Percentiles rank a stretch among this genome's conserved stretches.
Evolutionary conservation across 2,888 invertebrate species (phyloP).

Genomic region (Harmothoe impar): DNA sequence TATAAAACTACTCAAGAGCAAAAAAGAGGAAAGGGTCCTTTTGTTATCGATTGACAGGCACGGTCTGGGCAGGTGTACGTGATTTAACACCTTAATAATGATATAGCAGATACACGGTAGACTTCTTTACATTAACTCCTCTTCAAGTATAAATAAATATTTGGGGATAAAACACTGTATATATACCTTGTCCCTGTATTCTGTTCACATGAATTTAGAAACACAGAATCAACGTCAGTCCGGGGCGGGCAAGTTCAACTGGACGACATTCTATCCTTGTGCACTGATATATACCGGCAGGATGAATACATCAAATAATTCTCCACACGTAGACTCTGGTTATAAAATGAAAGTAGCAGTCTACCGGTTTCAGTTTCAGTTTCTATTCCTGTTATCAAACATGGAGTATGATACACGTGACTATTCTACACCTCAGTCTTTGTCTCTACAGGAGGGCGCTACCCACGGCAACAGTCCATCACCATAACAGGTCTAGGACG

Average conservation of each 20-base stretch:
- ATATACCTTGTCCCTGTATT: not conserved
- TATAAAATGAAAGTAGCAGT: not conserved
- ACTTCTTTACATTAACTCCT: not conserved
- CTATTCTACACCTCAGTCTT: not conserved
- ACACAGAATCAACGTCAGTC: not conserved
- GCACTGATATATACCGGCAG: not conserved
- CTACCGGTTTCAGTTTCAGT: conserved; percentile 7
- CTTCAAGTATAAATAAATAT: conserved; percentile 35
- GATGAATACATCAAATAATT: not conserved
- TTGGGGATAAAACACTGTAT: not conserved
- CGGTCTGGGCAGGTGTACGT: not conserved
- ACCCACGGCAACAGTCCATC: not conserved
- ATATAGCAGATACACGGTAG: conserved; percentile 25
- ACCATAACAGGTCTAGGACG: not conserved
- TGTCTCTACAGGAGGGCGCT: not conserved
- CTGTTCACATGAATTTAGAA: not conserved
- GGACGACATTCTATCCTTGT: not conserved
- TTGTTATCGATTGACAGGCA: not conserved
- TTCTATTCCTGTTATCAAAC: not conserved
- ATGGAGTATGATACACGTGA: not conserved
- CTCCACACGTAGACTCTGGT: not conserved
- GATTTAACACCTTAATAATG: not conserved
- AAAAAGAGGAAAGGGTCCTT: not conserved
- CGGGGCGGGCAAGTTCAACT: not conserved
- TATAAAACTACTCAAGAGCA: not conserved